phyloP scores from a whole-genome alignment of 2,113 vertebrate genomes.

The Cyprinodon variegatus region DNA sequence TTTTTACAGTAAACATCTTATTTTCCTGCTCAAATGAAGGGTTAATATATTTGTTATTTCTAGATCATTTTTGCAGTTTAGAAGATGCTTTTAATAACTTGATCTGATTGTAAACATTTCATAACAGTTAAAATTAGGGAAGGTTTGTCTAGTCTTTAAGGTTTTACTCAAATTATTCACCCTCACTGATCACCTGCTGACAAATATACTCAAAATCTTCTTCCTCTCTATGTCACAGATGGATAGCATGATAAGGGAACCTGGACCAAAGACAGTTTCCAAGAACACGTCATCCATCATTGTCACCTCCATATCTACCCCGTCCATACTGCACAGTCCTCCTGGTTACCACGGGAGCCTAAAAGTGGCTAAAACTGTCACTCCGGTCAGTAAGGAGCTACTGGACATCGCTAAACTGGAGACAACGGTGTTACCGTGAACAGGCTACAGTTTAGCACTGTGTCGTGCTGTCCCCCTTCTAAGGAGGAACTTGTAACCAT shows the following conservation, averaged over 20 bases:
- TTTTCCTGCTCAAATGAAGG: too few species aligned
- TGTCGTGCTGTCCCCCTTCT: slow-evolving; percentile 4
- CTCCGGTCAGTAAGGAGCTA: slow-evolving; percentile 52
- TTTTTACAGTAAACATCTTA: too few species aligned
- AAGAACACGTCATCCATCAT: slow-evolving; percentile 67
- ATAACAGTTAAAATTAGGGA: too few species aligned
- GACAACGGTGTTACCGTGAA: slow-evolving; percentile 43
- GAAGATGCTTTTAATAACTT: too few species aligned
- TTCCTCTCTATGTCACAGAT: slow-evolving; percentile 40
- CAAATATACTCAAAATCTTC: slow-evolving; percentile 17
- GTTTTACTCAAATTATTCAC: too few species aligned
- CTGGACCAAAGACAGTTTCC: slow-evolving; percentile 7
- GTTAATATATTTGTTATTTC: too few species aligned
- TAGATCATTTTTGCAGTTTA: too few species aligned
- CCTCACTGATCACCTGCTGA: neutral
- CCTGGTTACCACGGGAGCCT: slow-evolving; percentile 54
- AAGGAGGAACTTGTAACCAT: slow-evolving; percentile 14
- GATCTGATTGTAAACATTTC: neutral
- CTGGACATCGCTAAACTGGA: slow-evolving; percentile 54
- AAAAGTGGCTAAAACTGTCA: slow-evolving; percentile 52
- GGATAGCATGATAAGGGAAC: slow-evolving; percentile 42
- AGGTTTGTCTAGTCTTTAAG: too few species aligned
- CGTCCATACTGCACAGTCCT: slow-evolving; percentile 55
- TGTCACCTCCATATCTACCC: slow-evolving; percentile 77
- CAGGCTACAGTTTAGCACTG: neutral